A percentile compares a stretch with the other conserved stretches of the same genome.
These are phyloP conservation scores for Hydrolagus affinis DNA, from an alignment of 2,113 vertebrate genomes.

Conservation along the genomic window DNA sequence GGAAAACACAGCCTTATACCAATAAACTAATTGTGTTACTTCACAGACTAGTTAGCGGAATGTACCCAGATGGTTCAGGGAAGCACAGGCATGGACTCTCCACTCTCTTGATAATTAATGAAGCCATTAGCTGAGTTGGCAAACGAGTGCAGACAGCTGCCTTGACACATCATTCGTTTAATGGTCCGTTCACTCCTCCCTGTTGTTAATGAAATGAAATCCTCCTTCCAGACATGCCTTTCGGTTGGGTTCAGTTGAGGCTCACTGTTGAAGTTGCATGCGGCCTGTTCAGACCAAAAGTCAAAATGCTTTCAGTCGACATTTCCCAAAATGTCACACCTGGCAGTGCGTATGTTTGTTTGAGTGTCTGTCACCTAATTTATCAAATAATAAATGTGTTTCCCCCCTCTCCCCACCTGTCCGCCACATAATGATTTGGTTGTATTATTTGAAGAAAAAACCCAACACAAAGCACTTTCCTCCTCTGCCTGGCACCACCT, in stretches of 20 bases:
- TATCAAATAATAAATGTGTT: too few relatives aligned
- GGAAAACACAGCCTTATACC: background rate
- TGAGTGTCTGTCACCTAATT: too few relatives aligned
- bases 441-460: too few relatives aligned
- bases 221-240: background rate
- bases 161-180: background rate
- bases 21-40: background rate
- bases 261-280: background rate
- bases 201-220: background rate
- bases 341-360: too few relatives aligned
- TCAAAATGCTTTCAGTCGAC: too few relatives aligned
- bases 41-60: background rate
- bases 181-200: background rate
- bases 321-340: too few relatives aligned
- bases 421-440: too few relatives aligned
- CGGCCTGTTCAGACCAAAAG: too few relatives aligned
- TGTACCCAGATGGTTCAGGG: background rate
- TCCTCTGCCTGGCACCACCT: too few relatives aligned
- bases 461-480: too few relatives aligned
- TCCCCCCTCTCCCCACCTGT: too few relatives aligned
- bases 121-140: background rate
- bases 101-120: background rate
- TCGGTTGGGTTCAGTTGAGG: background rate
- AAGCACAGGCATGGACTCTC: background rate
- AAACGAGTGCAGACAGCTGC: background rate